These are phyloP conservation scores for Porites evermanni DNA, from an alignment of 92 coral and sea anemone genomes.

Conservation along the genomic window DNA sequence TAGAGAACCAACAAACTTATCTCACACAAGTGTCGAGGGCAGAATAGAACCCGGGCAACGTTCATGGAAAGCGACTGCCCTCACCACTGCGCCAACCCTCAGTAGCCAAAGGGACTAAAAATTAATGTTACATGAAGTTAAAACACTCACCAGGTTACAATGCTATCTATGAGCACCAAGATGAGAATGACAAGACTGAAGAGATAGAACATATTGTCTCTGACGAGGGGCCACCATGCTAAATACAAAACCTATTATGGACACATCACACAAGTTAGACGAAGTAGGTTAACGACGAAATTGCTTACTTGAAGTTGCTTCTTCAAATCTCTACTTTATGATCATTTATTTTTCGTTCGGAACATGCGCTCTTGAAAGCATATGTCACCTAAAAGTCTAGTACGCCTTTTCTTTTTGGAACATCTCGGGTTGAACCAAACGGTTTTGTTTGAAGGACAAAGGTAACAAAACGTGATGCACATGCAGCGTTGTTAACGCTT, in stretches of 20 bases:
- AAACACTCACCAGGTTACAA: constrained; percentile 90
- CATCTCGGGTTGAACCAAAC: not conserved
- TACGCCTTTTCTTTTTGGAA: not conserved
- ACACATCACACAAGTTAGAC: not conserved
- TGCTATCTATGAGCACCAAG: constrained; percentile 94
- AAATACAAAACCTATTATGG: constrained; percentile 81
- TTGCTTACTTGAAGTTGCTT: not conserved
- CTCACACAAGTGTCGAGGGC: no score
- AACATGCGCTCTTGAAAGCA: no score
- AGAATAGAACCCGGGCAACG: not conserved
- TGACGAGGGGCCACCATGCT: constrained; percentile 99
- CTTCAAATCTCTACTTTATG: no score
- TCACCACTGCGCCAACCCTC: no score
- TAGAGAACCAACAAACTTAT: no score
- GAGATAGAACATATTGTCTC: constrained; percentile 92
- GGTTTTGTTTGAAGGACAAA: no score
- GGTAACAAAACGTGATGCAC: no score
- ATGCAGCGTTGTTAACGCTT: no score
- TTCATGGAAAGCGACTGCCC: not conserved
- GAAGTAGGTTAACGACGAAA: not conserved
- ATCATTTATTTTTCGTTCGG: no score
- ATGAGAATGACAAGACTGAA: constrained; percentile 84
- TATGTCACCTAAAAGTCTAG: not conserved
- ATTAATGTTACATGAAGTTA: not conserved
- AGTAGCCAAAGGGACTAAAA: not conserved